These are phyloP conservation scores for Enteromius fasciolatus DNA, from an alignment of 2,797 vertebrate genomes.

Conservation along the genomic window DNA sequence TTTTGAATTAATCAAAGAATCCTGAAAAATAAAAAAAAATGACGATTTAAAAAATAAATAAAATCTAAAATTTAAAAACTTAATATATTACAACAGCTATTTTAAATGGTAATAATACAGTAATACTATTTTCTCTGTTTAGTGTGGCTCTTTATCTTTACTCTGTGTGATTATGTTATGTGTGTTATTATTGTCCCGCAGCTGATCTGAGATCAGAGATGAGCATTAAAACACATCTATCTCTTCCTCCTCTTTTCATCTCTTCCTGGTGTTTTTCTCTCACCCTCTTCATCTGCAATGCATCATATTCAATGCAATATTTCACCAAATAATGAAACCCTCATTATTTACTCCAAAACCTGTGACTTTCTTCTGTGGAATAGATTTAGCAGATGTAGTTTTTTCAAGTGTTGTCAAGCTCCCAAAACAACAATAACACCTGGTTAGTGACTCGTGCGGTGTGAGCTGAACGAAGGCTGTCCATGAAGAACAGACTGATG, in stretches of 20 bases:
- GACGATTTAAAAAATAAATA: background rate
- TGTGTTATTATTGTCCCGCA: background rate
- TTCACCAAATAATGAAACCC: background rate
- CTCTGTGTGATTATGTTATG: background rate
- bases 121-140: background rate
- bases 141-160: background rate
- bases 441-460: background rate
- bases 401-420: background rate
- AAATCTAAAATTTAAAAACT: background rate
- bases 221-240: slow-evolving; percentile 35
- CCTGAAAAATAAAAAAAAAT: too few species aligned
- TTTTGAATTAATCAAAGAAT: too few species aligned
- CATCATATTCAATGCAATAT: background rate
- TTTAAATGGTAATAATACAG: background rate
- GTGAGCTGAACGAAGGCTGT: background rate
- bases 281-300: background rate
- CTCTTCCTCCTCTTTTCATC: background rate
- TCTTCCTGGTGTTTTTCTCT: slow-evolving; percentile 3
- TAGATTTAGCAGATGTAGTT: background rate
- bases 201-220: background rate
- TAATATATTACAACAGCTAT: background rate
- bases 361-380: background rate
- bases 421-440: background rate
- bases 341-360: background rate
- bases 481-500: background rate